These are phyloP conservation scores for Cantharis rustica DNA, from an alignment of 2,888 invertebrate species.

Conservation along the genomic window DNA sequence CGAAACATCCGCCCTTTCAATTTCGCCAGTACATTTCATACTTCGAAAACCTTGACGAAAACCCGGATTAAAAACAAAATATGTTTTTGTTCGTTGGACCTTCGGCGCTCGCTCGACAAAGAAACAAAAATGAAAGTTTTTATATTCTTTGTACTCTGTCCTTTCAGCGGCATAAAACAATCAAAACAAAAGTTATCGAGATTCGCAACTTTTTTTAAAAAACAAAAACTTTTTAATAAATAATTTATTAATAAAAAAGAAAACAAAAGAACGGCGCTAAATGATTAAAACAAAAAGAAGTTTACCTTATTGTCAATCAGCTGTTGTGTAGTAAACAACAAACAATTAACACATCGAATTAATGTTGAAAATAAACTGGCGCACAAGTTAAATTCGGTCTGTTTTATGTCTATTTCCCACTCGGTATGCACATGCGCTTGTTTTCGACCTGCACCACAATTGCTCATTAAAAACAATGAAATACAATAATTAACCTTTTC, in stretches of 20 bases:
- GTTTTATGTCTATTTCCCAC: constrained; percentile 26
- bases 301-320: neutral
- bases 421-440: constrained; percentile 39
- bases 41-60: neutral
- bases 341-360: neutral
- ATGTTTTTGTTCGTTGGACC: neutral
- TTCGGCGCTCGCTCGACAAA: neutral
- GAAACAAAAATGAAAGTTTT: neutral
- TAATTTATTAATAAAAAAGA: neutral
- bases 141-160: too few relatives aligned
- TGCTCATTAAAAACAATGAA: constrained; percentile 12
- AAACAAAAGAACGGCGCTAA: neutral
- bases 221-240: too few relatives aligned
- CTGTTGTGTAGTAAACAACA: neutral
- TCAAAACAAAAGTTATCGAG: too few relatives aligned
- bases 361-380: constrained; percentile 21
- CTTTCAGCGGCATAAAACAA: too few relatives aligned
- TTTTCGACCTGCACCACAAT: constrained; percentile 36
- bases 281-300: neutral
- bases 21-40: too few relatives aligned
- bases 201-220: too few relatives aligned
- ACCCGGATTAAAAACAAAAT: neutral
- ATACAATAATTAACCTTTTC: constrained; percentile 10
- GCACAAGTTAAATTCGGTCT: constrained; percentile 14
- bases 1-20: neutral